Evolutionary conservation across 2,888 invertebrate species (phyloP), one percentile per base, ranked within the genome.

Genomic region (Dusona sp.): DNA sequence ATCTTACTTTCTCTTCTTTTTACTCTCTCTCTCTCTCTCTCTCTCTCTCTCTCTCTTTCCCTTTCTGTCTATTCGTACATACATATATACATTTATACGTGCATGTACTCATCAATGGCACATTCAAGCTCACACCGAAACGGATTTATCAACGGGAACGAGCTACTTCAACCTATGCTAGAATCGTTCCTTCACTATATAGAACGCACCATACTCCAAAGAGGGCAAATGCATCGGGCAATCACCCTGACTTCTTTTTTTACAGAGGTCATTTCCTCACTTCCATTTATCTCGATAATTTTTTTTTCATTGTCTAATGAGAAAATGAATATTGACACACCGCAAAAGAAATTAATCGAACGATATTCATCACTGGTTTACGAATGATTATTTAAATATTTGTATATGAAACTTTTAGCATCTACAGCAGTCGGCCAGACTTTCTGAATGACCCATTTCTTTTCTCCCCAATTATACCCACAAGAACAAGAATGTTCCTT

Each of bases 61-160:
- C 89, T 89, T 87, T 90, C 88, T 89, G 89, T 87, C 83, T 88
- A 90, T 91, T 88, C 91, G 33, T 51, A 36, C 45, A 45, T 79
- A 72, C 9, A 36, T 19, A 33, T 29, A 70, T 36, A 65, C 25
- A 48, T 51, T 16, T 38, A 22, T 36, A 36, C 65, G 51, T 65
- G 72, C 61, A 64, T 83, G 67, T 78, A 67, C 65, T 88, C 92
- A 93, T 93, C 93, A 94, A 93, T 94, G 93, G 93, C 90, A 91
- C 93, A 93, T 94, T 94, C 93, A 93, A 91, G 91, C 90, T 90
- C 88, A 88, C 90, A 89, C 90, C 89, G 89, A 90, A 90, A 90
- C 89, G 93, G 90, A 93, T 93, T 93, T 92, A 93, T 93, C 93
- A 93, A 93, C 93, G 93, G 86, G 90, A 88, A 86, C 83, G 83